Evolutionary conservation across 2,888 invertebrate species (phyloP), one percentile per base, ranked within the genome.

Genomic region (Tryphoninae sp.): DNA sequence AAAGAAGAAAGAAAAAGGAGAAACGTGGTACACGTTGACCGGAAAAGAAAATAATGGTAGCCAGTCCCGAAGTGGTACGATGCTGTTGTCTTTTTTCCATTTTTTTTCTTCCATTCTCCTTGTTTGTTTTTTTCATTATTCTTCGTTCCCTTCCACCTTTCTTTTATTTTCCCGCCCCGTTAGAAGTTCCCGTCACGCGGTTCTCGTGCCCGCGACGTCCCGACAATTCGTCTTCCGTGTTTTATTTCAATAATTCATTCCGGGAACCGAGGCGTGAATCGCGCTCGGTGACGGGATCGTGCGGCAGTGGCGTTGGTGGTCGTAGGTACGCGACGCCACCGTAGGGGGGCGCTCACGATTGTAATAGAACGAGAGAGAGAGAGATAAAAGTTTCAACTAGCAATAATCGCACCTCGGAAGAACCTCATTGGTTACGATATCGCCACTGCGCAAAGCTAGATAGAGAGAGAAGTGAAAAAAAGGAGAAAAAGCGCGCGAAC

Each of bases 331-430:
- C 59, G 71, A 73, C 49, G 49, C 26, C 23, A 42, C 9, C 45
- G 62, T 42, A 55, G 19, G 45, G 59, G 59, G 67, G 65, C 65
- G 73, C 51, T 53, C 61, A 53, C 61, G 51, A 19, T 33, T 74
- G 69, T 42, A 64, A 69, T 69, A 61, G 58, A 42, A 61, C n/a
- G 53, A 53, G 55, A 62, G 9, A 11, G n/a, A n/a, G n/a, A n/a
- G n/a, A n/a, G n/a, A n/a, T 95, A 95, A 96, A 95, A 96, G 96
- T 96, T 96, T 96, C 96, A 96, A 96, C 96, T 96, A 96, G 96
- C 96, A 96, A 96, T 96, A 95, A 96, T 95, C 95, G 95, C 95
- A 95, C 95, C 96, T 96, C 96, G 95, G 96, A 95, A 95, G 93
- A 94, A 95, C 96, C 95, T 96, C 96, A 96, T 96, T 94, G 96